phyloP scores from a whole-genome alignment of 1,140 invertebrate species.

The Apocrypta bakeri region DNA sequence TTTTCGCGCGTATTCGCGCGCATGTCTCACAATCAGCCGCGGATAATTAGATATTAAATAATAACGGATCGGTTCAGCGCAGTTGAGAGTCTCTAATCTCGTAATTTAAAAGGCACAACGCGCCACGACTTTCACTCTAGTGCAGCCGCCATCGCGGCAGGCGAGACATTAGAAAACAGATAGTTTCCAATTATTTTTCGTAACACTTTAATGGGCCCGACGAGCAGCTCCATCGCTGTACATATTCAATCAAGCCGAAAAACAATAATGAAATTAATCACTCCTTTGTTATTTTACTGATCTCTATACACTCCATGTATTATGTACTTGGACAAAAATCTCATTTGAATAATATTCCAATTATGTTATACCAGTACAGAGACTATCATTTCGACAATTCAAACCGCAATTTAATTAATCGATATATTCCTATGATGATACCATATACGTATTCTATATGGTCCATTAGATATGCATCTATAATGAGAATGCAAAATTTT shows the following conservation, averaged over 20 bases:
- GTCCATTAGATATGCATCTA: too few species aligned
- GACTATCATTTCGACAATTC: background rate
- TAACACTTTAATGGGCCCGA: conserved; percentile 24
- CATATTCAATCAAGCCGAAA: conserved; percentile 23
- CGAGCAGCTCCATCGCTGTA: background rate
- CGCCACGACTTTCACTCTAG: conserved; percentile 24
- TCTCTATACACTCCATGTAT: background rate
- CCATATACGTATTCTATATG: too few species aligned
- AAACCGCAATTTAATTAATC: too few species aligned
- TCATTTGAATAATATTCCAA: conserved; percentile 22
- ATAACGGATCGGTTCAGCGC: conserved; percentile 20
- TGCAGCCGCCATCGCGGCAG: background rate
- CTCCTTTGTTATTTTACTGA: conserved; percentile 5
- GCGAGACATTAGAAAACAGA: conserved; percentile 28
- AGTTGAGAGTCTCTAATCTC: conserved; percentile 7
- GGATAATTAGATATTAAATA: conserved; percentile 42
- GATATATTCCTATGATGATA: too few species aligned
- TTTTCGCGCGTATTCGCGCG: background rate
- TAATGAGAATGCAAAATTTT: too few species aligned
- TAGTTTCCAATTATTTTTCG: conserved; percentile 41
- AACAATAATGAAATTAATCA: conserved; percentile 38
- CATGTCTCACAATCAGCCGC: conserved; percentile 6
- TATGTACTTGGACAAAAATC: background rate
- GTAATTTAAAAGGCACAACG: conserved; percentile 13
- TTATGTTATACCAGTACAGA: background rate